Base-by-base conservation (phyloP, 2,888 invertebrate species). In the Caenorhabditis sp. region DNA sequence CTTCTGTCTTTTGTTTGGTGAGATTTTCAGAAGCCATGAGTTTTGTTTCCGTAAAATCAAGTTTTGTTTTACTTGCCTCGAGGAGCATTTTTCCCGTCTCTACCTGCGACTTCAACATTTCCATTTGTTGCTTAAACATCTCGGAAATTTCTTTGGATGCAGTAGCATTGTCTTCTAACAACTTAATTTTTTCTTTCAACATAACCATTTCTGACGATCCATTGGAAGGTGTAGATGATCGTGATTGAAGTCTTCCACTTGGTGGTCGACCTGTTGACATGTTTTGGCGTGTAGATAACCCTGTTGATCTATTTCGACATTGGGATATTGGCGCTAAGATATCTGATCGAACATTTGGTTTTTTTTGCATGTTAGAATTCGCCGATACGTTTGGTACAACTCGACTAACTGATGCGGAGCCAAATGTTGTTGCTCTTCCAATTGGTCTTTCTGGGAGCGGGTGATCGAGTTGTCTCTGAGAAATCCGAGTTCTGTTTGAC, bases 391-490 rank as follows among this genome's bases (percentile, higher is more conserved):
- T n/a, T 50, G 27, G 24, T 24, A n/a, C 19, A 31, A 17, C 21
- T n/a, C 53, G 27, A 2, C 51, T 26, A 1, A 31, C 3, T 17
- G 37, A 19, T 0, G 51, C 12, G 4, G 51, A n/a, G 31, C 65
- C 65, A 3, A 59, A 31, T 10, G 65, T 65, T 8, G 65, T 65
- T 51, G 43, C 36, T 43, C 65, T 51, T 14, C 65, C 65, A n/a
- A 17, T 37, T 14, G 31, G 17, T 43, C 43, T 10, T 17, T 43
- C 43, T 14, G 43, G 43, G 10, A 43, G 43, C 17, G 43, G 43
- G 14, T 17, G 17, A 14, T 43, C 14, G 2, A 43, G 17, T 17
- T 3, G 17, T 14, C 14, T 43, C 14, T 43, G 10, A 12, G 43
- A 12, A 3, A 43, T 3, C 17, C 10, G 14, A 12, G 43, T 17